Evolutionary conservation across 1,140 invertebrate genomes (phyloP), one percentile per base, ranked within the genome.

Genomic region (Uloborus diversus): DNA sequence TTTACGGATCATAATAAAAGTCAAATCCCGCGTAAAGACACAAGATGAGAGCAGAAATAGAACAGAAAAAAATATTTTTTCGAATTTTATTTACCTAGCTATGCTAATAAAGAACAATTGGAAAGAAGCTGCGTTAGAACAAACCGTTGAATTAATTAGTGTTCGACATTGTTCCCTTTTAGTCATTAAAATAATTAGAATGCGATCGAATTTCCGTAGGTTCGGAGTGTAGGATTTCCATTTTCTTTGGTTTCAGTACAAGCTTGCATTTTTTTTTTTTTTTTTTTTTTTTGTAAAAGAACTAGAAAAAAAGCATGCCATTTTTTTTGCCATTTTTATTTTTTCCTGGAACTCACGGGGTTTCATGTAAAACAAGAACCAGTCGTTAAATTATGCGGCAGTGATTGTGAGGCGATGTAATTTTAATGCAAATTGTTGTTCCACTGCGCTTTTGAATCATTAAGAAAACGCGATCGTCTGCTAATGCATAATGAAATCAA

Each of bases 341-440:
- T 66, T 5, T 1, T 64, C 17, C 11, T n/a, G 14, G 30, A 62
- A 32, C 49, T 33, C 49, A 14, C n/a, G 30, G 73, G 73, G 47
- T 33, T 78, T 56, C 42, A 20, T 56, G 62, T 27, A 75, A 64
- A 75, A 64, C 17, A 17, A 23, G 56, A 62, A 13, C 57, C 35
- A 64, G 33, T 61, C 27, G 69, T 14, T n/a, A 75, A 75, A 75
- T 75, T 75, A 75, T 75, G 71, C 61, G 20, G 20, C 23, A n/a
- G 20, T 49, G 57, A 62, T 71, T 75, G 9, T 47, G 14, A 56
- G 28, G 20, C 57, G 59, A 78, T 66, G 73, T 78, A 65, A 62
- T 78, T 78, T 78, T 78, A 65, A 78, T 78, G 73, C 61, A 78
- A 65, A 78, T 78, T 78, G 62, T 78, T 78, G 30, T 37, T 65